Base-by-base conservation (phyloP, 2,113 vertebrate genomes). In the Varanus komodoensis region DNA sequence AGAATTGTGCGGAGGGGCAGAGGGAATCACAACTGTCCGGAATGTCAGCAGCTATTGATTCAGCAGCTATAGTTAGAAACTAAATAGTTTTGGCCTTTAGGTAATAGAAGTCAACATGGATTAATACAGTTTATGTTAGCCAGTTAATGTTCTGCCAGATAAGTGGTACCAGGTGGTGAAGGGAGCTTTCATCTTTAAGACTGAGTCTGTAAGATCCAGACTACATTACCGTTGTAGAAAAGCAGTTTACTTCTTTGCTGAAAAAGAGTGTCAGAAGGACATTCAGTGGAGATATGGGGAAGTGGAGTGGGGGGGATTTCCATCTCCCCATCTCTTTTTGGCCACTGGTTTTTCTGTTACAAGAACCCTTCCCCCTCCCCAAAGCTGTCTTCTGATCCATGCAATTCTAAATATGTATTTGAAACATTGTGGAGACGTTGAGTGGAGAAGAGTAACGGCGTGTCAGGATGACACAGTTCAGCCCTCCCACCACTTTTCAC, bases 61-160 rank as follows among this genome's bases (percentile, higher is more conserved):
- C 91, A 77, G 67, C 90, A 88, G 57, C 82, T 92, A 69, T 29
- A 34, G 57, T 89, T 89, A 89, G 85, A 44, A 89, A 89, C 88
- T 94, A 82, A 91, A 92, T 93, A 69, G 88, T 9, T 91, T 87
- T 86, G 90, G 89, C 88, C 93, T 93, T 93, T 94, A 91, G 77
- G 85, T 87, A 86, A 52, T 73, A 80, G 38, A 87, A 95, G 92
- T 96, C 93, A 91, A 74, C 15, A 71, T 92, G 52, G 67, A 86
- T 96, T 73, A 94, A 84, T 89, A 5, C 32, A n/a, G 91, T 86
- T 90, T 64, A 8, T 79, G 61, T 84, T 64, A 73, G 69, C 29
- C 80, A 89, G 89, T 88, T 92, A 77, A 94, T 89, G 71, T 86
- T 34, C 83, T 90, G 29, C 29, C 3, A 0, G 89, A 88, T 84